These are phyloP conservation scores for Ganaspis sp. DNA, from an alignment of 1,140 invertebrate species.

Conservation along the genomic window DNA sequence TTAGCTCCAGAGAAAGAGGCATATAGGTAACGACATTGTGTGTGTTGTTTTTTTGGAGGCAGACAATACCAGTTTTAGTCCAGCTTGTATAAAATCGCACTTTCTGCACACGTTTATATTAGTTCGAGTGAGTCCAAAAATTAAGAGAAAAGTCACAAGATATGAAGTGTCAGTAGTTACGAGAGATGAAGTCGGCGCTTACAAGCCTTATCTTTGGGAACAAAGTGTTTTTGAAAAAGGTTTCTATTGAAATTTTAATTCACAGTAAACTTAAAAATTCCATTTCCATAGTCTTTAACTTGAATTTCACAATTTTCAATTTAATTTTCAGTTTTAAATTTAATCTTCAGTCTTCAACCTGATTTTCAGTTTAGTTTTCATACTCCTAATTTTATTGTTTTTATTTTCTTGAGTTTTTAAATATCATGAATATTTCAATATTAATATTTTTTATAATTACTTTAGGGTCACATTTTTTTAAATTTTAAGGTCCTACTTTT, in stretches of 20 bases:
- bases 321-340: too few relatives aligned
- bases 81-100: constrained; percentile 94
- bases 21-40: constrained; percentile 98
- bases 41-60: constrained; percentile 96
- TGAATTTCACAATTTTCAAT: too few relatives aligned
- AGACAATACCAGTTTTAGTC: constrained; percentile 93
- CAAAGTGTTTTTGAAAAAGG: constrained; percentile 96
- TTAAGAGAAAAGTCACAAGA: constrained; percentile 88
- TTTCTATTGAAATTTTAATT: constrained; percentile 50
- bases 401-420: too few relatives aligned
- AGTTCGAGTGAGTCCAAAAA: constrained; percentile 89
- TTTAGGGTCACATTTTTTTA: too few relatives aligned
- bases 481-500: too few relatives aligned
- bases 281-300: background rate
- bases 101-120: constrained; percentile 95
- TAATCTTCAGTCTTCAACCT: too few relatives aligned
- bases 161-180: constrained; percentile 96
- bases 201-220: constrained; percentile 96
- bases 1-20: constrained; percentile 94
- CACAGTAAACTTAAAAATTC: constrained; percentile 8
- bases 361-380: too few relatives aligned
- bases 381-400: too few relatives aligned
- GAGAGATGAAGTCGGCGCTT: constrained; percentile 96
- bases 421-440: constrained; percentile 24
- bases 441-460: too few relatives aligned